Conservation (phyloP, 1,140 invertebrate genomes). For the Cataglyphis hispanica region DNA sequence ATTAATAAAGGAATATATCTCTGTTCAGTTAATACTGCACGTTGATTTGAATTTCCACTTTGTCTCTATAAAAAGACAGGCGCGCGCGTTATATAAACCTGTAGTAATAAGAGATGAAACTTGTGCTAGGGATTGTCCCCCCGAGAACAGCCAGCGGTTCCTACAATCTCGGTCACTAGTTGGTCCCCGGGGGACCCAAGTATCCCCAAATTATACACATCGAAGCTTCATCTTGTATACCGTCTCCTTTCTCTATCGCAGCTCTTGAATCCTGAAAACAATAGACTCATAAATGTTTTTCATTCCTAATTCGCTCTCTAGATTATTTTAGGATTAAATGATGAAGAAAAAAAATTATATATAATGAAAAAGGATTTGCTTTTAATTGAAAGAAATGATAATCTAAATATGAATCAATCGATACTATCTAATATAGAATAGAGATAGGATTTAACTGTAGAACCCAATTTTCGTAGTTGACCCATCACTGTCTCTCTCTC, state of each 20-base stretch:
- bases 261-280: background rate
- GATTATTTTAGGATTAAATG: background rate
- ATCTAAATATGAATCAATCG: constrained; percentile 9
- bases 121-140: constrained; percentile 2
- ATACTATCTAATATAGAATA: background rate
- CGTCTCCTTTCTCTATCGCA: background rate
- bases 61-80: constrained; percentile 13
- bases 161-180: constrained; percentile 43
- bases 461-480: no score
- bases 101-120: constrained; percentile 35
- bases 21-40: background rate
- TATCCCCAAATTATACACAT: constrained; percentile 33
- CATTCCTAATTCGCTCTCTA: background rate
- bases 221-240: background rate
- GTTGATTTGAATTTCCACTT: background rate
- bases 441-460: no score
- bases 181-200: constrained; percentile 4
- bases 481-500: no score
- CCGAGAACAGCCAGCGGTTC: background rate
- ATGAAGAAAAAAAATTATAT: background rate
- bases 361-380: background rate
- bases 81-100: constrained; percentile 4
- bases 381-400: background rate
- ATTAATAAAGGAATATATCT: background rate
- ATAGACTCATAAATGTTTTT: background rate